Evolutionary conservation across 2,888 invertebrate species (phyloP), one percentile per base, ranked within the genome.

Genomic region (Polydesmus complanatus): DNA sequence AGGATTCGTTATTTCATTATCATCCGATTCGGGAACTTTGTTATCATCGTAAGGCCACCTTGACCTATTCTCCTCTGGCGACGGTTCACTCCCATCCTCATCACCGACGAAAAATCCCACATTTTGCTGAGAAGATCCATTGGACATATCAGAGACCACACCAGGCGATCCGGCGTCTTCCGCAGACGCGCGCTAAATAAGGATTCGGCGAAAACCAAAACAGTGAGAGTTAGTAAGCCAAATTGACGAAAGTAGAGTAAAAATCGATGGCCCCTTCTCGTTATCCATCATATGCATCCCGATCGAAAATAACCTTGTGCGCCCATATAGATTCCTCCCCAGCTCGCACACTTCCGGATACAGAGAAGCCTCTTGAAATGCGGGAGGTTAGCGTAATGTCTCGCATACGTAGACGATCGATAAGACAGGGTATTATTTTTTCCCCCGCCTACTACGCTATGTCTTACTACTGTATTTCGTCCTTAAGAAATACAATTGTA

Each of bases 21-120:
- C 58, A 22, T 14, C 54, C 5, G 54, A 11, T 22, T 21, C 26
- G 22, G 18, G 21, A 8, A 3, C n/a, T 22, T 54, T 18, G 21
- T 54, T 47, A 8, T 60, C 60, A 19, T 54, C 60, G 25, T 27
- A 23, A 3, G 54, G 22, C 54, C 25, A n/a, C 54, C 22, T 18
- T 52, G 22, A 23, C 3, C 27, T 52, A 3, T 23, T n/a, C 47
- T 49, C 23, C 18, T 47, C 19, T 22, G 25, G 48, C 19, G 14
- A 22, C 21, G 25, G 25, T 47, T 52, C 60, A 21, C 60, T 54
- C 23, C 54, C 54, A 19, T 53, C 63, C 25, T 61, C 55, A 21
- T 63, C 61, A 19, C 61, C 63, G 8, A 63, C 55, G 48, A 58
- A 63, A 49, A 63, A 63, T 19, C 63, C 63, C 50, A 63, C 63